Percentiles rank a stretch among this genome's conserved stretches.
Evolutionary conservation across 2,113 vertebrate species (phyloP).

Genomic region (Lynx canadensis): DNA sequence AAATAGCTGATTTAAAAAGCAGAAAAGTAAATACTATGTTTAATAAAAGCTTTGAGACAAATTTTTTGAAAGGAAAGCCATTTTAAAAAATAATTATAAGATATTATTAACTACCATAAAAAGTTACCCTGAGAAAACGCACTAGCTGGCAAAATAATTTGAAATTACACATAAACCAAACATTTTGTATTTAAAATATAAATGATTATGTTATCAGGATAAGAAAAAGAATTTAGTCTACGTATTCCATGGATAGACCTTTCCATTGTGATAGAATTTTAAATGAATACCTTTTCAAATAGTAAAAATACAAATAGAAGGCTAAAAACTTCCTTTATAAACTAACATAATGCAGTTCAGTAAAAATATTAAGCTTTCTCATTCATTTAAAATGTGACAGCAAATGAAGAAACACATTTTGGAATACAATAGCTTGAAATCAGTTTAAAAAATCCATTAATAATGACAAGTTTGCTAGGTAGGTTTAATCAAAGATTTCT

Average conservation of each 20-base stretch:
- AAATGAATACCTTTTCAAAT: constrained; percentile 33
- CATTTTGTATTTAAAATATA: constrained; percentile 34
- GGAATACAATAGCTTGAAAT: background rate
- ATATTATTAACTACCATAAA: background rate
- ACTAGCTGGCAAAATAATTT: constrained; percentile 11
- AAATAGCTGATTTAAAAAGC: constrained; percentile 18
- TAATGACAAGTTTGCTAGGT: background rate
- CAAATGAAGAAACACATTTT: constrained; percentile 35
- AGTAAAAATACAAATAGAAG: constrained; percentile 28
- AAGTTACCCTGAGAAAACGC: constrained; percentile 7
- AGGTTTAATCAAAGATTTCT: background rate
- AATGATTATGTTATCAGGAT: background rate
- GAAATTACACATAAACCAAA: constrained; percentile 54
- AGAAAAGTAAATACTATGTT: constrained; percentile 17
- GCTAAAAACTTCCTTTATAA: constrained; percentile 28
- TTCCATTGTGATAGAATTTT: constrained; percentile 12
- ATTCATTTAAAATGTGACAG: constrained; percentile 35
- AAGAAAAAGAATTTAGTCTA: background rate
- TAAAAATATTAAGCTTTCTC: constrained; percentile 50
- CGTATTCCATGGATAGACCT: background rate
- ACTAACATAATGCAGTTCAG: background rate
- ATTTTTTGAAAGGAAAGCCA: constrained; percentile 40
- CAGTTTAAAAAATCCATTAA: background rate
- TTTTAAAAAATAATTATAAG: constrained; percentile 4
- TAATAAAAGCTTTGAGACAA: constrained; percentile 25